Evolutionary conservation across 2,888 invertebrate species (phyloP), one percentile per base, ranked within the genome.

Genomic region (Pyrrhia umbra): DNA sequence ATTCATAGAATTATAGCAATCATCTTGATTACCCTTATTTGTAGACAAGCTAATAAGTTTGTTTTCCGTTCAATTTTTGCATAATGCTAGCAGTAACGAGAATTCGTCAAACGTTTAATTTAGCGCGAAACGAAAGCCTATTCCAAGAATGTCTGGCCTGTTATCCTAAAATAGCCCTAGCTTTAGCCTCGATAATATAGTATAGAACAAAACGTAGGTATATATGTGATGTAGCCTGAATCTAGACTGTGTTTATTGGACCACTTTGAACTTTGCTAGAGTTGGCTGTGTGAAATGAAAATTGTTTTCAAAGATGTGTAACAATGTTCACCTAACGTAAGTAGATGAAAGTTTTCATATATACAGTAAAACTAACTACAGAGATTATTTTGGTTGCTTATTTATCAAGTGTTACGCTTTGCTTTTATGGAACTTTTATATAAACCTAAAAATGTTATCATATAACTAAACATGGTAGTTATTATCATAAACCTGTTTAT

Each of bases 1-100:
- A 40, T 59, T 50, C 63, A 65, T 78, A 67, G 71, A 75, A 77
- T 76, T 76, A 77, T 49, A 72, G 75, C 67, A 81, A 85, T 85
- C 77, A 77, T 69, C 43, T 67, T 79, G 79, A 85, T 82, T 66
- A 75, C 73, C 74, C 68, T 68, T 75, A 82, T 79, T 80, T 79
- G 64, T 62, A 40, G 54, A 34, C 54, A 23, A 65, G 66, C 64
- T 81, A 82, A 83, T 77, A 68, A 74, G 80, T 80, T 76, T 79
- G 76, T 78, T 83, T 80, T 81, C 34, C 72, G 55, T 66, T 62
- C 63, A 68, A 73, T 40, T 58, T 67, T 75, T 69, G 74, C 59
- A 77, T 71, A 47, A 59, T 0, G 10, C n/a, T 58, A 68, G 52
- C 23, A 64, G 27, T 75, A 56, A 51, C 45, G 49, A 66, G 71